Evolutionary conservation across 1,140 invertebrate species (phyloP).

Genomic region (Solenopsis fugax): DNA sequence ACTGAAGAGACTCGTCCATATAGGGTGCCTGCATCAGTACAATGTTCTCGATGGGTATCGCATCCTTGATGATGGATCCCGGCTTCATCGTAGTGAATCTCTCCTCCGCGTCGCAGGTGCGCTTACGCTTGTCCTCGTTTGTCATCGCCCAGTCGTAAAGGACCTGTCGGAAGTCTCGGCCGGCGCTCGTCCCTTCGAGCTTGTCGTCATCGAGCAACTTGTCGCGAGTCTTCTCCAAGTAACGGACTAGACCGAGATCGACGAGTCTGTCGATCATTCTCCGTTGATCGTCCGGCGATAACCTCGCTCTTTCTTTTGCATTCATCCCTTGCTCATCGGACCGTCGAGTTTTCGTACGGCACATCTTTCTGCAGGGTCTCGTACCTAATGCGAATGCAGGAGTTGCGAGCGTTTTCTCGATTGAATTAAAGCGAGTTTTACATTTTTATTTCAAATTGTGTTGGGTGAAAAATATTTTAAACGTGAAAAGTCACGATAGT

Average conservation of each 20-base stretch:
- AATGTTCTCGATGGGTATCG: constrained; percentile 75
- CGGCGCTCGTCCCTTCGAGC: constrained; percentile 13
- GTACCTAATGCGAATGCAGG: constrained; percentile 58
- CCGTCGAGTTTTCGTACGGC: constrained; percentile 75
- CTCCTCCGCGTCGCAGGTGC: constrained; percentile 42
- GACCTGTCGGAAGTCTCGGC: constrained; percentile 65
- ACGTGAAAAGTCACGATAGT: background rate
- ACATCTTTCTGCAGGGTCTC: constrained; percentile 82
- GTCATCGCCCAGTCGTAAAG: constrained; percentile 70
- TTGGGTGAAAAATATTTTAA: background rate
- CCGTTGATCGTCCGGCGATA: constrained; percentile 3
- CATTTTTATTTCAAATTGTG: background rate
- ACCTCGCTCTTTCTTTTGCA: background rate
- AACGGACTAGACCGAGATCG: constrained; percentile 68
- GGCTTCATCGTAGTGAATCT: constrained; percentile 76
- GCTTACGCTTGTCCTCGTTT: constrained; percentile 65
- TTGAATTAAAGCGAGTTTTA: background rate
- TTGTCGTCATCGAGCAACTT: constrained; percentile 7
- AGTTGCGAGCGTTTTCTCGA: background rate
- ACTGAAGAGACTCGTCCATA: constrained; percentile 75
- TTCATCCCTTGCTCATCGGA: background rate
- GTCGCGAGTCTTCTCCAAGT: constrained; percentile 67
- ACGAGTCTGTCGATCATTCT: constrained; percentile 72
- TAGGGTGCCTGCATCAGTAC: constrained; percentile 82
- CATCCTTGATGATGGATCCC: constrained; percentile 83